Conservation (phyloP, 1,140 invertebrate species). For the Anastatus disparis region DNA sequence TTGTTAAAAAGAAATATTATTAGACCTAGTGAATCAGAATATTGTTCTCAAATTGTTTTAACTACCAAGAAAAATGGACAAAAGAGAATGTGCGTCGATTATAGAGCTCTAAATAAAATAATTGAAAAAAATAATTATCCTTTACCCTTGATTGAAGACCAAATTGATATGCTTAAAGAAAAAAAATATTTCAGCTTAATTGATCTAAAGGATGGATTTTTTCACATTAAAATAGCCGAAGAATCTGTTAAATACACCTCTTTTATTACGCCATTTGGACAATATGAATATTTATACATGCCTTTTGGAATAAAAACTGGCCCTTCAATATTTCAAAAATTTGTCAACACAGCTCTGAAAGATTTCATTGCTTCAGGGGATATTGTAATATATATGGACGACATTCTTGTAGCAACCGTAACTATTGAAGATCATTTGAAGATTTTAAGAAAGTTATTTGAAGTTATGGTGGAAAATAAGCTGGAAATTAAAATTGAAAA, state of each 20-base stretch:
- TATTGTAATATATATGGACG: slow-evolving; percentile 48
- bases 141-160: not conserved
- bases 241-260: not conserved
- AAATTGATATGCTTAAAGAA: not conserved
- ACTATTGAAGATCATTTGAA: slow-evolving; percentile 35
- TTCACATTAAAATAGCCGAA: not conserved
- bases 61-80: not conserved
- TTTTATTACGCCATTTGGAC: not conserved
- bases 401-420: slow-evolving; percentile 45
- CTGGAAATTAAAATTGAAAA: slow-evolving; percentile 43
- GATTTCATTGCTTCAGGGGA: slow-evolving; percentile 37
- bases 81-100: not conserved
- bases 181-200: not conserved
- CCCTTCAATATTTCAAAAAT: slow-evolving; percentile 41
- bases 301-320: too few relatives aligned
- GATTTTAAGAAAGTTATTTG: slow-evolving; percentile 38
- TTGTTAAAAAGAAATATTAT: slow-evolving; percentile 45
- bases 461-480: slow-evolving; percentile 31
- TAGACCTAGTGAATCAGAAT: slow-evolving; percentile 44
- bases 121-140: too few relatives aligned
- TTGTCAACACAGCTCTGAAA: slow-evolving; percentile 48
- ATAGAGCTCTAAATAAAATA: not conserved
- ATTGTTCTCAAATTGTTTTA: not conserved
- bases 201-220: not conserved
- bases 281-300: not conserved